These are phyloP conservation scores for Acanthiza pusilla DNA, from an alignment of 2,797 vertebrate species.

Conservation along the genomic window DNA sequence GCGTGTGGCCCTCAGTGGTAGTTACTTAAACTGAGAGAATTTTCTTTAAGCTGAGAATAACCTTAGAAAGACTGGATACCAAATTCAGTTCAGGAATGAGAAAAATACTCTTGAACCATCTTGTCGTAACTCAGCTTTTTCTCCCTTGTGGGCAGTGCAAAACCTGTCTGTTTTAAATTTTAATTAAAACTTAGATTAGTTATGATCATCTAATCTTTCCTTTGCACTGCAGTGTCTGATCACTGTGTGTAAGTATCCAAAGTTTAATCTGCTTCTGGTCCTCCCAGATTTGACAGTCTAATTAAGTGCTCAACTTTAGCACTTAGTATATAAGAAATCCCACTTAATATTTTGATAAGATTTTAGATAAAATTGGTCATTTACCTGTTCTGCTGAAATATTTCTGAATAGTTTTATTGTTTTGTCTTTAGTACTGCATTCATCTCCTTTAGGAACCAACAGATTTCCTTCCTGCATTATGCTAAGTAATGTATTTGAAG, in stretches of 20 bases:
- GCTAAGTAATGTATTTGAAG: not conserved
- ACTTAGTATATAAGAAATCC: slow-evolving; percentile 27
- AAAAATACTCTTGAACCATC: not conserved
- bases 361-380: slow-evolving; percentile 24
- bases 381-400: not conserved
- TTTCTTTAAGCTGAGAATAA: not conserved
- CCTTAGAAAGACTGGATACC: not conserved
- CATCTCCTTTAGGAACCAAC: not conserved
- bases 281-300: slow-evolving; percentile 49
- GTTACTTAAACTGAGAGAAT: not conserved
- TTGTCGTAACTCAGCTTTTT: not conserved
- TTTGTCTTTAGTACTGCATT: not conserved
- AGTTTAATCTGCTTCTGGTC: slow-evolving; percentile 60
- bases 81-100: slow-evolving; percentile 16
- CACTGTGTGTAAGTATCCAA: slow-evolving; percentile 1
- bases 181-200: slow-evolving; percentile 64
- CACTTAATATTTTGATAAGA: not conserved
- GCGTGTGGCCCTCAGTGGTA: not conserved
- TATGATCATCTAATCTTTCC: slow-evolving; percentile 52
- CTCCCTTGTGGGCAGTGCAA: slow-evolving; percentile 9
- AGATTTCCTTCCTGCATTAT: not conserved
- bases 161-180: slow-evolving; percentile 46
- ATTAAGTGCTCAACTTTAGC: slow-evolving; percentile 52
- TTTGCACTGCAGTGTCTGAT: slow-evolving; percentile 40
- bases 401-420: not conserved